These are phyloP conservation scores for Pimpla rufipes DNA, from an alignment of 2,888 invertebrate genomes.

Conservation along the genomic window DNA sequence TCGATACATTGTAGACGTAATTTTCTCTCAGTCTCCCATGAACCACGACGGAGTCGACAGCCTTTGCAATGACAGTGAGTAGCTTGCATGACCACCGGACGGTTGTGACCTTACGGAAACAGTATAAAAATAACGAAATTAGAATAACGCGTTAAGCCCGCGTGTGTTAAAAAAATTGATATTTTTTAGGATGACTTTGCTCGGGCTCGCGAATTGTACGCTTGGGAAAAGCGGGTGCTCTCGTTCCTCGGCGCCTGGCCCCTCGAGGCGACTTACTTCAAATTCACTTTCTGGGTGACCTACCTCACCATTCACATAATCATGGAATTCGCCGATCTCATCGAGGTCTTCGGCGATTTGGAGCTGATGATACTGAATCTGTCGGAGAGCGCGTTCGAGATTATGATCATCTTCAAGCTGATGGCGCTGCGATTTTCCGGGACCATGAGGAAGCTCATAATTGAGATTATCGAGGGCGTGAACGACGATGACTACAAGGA, in stretches of 20 bases:
- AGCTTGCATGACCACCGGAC: too few species aligned
- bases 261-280: slow-evolving; percentile 53
- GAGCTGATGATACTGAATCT: slow-evolving; percentile 66
- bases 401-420: slow-evolving; percentile 54
- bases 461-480: slow-evolving; percentile 50
- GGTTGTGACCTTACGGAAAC: too few species aligned
- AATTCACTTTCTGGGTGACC: slow-evolving; percentile 57
- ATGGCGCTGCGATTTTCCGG: slow-evolving; percentile 56
- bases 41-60: too few species aligned
- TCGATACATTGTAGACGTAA: too few species aligned
- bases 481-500: slow-evolving; percentile 34
- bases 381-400: slow-evolving; percentile 58
- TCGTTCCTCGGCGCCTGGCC: slow-evolving; percentile 69
- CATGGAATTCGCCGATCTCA: slow-evolving; percentile 57
- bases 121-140: too few species aligned
- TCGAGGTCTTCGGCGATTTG: slow-evolving; percentile 60
- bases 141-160: too few species aligned
- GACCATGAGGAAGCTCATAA: slow-evolving; percentile 45
- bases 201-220: slow-evolving; percentile 59
- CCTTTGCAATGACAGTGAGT: too few species aligned
- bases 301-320: slow-evolving; percentile 56
- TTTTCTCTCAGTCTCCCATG: too few species aligned
- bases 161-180: not conserved
- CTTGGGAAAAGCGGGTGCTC: slow-evolving; percentile 56
- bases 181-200: slow-evolving; percentile 57